These are phyloP conservation scores for Thaumetopoea pityocampa DNA, from an alignment of 1,140 invertebrate species.

Conservation along the genomic window DNA sequence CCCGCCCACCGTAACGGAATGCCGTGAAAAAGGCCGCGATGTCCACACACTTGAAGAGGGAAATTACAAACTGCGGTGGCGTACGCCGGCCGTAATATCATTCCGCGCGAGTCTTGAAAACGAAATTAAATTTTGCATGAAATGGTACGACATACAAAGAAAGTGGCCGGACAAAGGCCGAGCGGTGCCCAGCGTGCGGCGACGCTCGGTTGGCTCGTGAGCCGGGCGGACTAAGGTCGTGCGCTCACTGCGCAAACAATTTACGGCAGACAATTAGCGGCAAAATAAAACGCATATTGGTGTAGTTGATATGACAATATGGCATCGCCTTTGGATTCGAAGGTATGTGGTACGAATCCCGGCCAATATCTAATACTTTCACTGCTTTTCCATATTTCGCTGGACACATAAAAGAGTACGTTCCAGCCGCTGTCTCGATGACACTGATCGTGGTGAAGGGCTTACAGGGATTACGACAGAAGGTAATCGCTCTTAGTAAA, in stretches of 20 bases:
- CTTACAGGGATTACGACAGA: too few relatives aligned
- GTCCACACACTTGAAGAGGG: constrained; percentile 71
- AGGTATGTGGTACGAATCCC: too few relatives aligned
- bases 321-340: too few relatives aligned
- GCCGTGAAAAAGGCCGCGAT: constrained; percentile 70
- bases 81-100: constrained; percentile 65
- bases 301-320: too few relatives aligned
- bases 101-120: constrained; percentile 72
- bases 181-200: constrained; percentile 49
- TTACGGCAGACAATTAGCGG: too few relatives aligned
- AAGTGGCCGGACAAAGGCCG: constrained; percentile 64
- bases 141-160: constrained; percentile 74
- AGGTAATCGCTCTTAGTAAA: too few relatives aligned
- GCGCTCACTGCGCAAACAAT: constrained; percentile 65
- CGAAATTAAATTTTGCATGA: constrained; percentile 75
- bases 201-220: constrained; percentile 51
- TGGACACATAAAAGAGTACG: too few relatives aligned
- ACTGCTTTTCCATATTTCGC: too few relatives aligned
- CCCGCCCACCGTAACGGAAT: constrained; percentile 66
- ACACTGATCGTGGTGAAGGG: too few relatives aligned
- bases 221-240: constrained; percentile 38
- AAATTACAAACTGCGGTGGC: constrained; percentile 63
- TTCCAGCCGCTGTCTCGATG: too few relatives aligned
- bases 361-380: too few relatives aligned
- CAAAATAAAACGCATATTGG: too few relatives aligned